phyloP scores from a whole-genome alignment of 2,888 invertebrate genomes.

The Aricia artaxerxes region DNA sequence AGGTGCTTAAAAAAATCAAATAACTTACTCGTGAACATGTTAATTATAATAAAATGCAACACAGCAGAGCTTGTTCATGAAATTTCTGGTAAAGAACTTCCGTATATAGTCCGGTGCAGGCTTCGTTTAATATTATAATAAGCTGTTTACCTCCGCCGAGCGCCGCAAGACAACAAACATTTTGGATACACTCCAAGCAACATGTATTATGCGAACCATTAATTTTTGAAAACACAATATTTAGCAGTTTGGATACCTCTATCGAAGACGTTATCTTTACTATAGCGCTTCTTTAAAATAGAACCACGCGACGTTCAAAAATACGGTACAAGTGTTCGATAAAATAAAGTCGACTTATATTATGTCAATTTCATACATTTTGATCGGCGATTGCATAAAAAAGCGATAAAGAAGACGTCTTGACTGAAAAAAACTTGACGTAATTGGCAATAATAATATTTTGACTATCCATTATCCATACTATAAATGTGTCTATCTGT shows the following conservation, averaged over 20 bases:
- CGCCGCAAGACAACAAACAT: conserved; percentile 10
- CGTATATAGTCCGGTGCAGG: conserved; percentile 7
- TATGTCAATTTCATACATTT: too few relatives aligned
- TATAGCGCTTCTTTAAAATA: too few relatives aligned
- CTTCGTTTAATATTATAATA: conserved; percentile 21
- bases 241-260: neutral
- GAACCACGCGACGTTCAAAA: too few relatives aligned
- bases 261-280: neutral
- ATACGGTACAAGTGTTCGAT: too few relatives aligned
- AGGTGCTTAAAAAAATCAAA: too few relatives aligned
- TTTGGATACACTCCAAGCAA: conserved; percentile 6
- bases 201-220: neutral
- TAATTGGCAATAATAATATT: too few relatives aligned
- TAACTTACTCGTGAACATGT: neutral
- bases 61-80: neutral
- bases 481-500: too few relatives aligned
- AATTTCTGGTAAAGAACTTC: neutral
- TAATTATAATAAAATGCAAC: neutral
- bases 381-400: too few relatives aligned
- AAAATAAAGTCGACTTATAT: too few relatives aligned
- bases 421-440: too few relatives aligned
- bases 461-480: too few relatives aligned
- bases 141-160: conserved; percentile 11
- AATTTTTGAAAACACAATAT: conserved; percentile 4
- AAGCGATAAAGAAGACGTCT: too few relatives aligned